These are phyloP conservation scores for Oreotrochilus melanogaster DNA, from an alignment of 2,113 vertebrate genomes.

Conservation along the genomic window DNA sequence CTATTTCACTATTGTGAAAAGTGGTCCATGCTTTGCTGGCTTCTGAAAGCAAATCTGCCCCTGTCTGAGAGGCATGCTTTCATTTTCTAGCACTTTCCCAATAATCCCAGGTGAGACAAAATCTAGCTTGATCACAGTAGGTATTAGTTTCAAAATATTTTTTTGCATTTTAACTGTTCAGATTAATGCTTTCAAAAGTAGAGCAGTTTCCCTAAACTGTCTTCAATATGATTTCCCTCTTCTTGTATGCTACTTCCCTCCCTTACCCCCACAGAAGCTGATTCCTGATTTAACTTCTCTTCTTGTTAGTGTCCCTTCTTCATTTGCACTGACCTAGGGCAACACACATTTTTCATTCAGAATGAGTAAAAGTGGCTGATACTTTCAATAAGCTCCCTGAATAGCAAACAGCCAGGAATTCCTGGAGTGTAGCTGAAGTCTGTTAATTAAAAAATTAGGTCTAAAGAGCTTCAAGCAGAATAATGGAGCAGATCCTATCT, in stretches of 20 bases:
- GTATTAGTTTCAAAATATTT: background rate
- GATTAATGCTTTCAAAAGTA: background rate
- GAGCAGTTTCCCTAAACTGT: rapidly evolving
- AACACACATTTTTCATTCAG: background rate
- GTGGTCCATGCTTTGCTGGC: background rate
- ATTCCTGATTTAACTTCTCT: background rate
- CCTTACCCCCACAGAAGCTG: background rate
- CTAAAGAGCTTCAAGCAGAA: conserved; percentile 39
- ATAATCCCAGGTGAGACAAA: background rate
- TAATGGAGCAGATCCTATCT: conserved; percentile 27
- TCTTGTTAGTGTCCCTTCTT: background rate
- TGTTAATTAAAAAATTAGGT: conserved; percentile 51
- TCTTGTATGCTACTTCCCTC: background rate
- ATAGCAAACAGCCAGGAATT: conserved; percentile 2
- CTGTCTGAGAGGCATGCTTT: background rate
- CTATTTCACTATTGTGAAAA: background rate
- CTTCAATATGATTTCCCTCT: background rate
- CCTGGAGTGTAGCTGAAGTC: background rate
- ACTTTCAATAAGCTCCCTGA: conserved; percentile 10
- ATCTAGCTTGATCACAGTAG: background rate
- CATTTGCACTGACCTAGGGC: background rate
- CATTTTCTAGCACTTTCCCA: background rate
- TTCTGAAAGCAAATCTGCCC: background rate
- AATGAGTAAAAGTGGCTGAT: background rate
- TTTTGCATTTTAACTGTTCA: background rate